A percentile compares a stretch with the other conserved stretches of the same genome.
Evolutionary conservation across 2,113 vertebrate species (phyloP).

Genomic region (Pseudopodoces humilis): DNA sequence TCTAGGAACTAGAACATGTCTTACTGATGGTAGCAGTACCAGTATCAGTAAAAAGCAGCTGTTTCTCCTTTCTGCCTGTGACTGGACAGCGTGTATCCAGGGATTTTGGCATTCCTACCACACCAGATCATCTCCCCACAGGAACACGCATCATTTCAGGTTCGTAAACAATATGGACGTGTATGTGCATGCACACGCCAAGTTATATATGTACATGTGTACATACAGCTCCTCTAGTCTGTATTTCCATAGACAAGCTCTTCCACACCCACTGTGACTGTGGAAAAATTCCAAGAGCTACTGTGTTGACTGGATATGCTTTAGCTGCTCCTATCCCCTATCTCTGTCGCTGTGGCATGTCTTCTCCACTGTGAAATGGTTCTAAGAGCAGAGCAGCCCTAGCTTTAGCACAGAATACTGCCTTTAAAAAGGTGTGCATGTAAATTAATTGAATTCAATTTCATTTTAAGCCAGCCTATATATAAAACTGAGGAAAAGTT

Average conservation of each 20-base stretch:
- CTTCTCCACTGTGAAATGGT: not conserved
- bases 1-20: not conserved
- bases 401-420: not conserved
- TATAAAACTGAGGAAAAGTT: not conserved
- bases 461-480: not conserved
- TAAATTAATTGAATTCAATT: not conserved
- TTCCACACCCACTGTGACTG: not conserved
- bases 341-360: not conserved
- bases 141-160: not conserved
- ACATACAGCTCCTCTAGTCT: not conserved
- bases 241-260: not conserved
- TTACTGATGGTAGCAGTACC: not conserved
- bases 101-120: conserved; percentile 5
- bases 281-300: not conserved
- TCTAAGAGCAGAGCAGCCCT: not conserved
- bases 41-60: not conserved
- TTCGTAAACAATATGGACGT: not conserved
- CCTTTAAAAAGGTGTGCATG: not conserved
- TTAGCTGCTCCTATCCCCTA: not conserved
- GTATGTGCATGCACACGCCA: not conserved
- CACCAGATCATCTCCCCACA: not conserved
- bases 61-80: not conserved
- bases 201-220: not conserved
- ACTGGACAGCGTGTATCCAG: not conserved
- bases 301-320: not conserved